Base-by-base conservation (phyloP, 2,113 vertebrate species). In the Otus sunia region DNA sequence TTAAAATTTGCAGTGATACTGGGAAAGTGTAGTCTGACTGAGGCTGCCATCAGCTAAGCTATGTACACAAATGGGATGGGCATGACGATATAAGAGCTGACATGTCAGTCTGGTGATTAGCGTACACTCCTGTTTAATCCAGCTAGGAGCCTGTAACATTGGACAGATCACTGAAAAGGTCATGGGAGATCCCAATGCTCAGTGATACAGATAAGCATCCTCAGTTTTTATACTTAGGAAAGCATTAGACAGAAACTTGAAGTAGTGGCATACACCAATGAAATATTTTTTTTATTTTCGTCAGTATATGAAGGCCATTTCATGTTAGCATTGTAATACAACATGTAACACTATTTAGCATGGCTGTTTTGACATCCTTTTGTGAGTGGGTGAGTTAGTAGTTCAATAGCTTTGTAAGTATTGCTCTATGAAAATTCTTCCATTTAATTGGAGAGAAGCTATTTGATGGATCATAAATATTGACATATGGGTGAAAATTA, bases 381-480 rank as follows among this genome's bases (percentile, higher is more conserved):
- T 90, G 53, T 58, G 62, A 55, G 43, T 19, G 34, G 43, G 25
- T 55, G 71, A 82, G n/a, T 88, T 90, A 88, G 43, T 66, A 67
- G 64, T 68, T 94, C 71, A 94, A 26, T 81, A 75, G 56, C 64
- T 96, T 88, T 89, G 86, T 94, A 94, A 94, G 91, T 94, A 79
- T 37, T 93, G 32, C 50, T 78, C 47, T 86, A 2, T 63, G 37
- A 91, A 93, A 96, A 76, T 96, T 75, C 32, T 37, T 96, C 58
- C 56, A 71, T 52, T 94, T 94, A 87, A 62, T 71, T 92, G 50
- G 71, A 76, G 34, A 3, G 6, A 91, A 95, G 37, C 72, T 94
- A 91, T 93, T 71, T 85, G 17, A 30, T 49, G 92, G 92, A 90
- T 79, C 67, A 85, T 96, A 96, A 97, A 94, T 94, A 87, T 63